Base-by-base conservation (phyloP, 1,140 invertebrate species). In the Trichonephila inaurata region DNA sequence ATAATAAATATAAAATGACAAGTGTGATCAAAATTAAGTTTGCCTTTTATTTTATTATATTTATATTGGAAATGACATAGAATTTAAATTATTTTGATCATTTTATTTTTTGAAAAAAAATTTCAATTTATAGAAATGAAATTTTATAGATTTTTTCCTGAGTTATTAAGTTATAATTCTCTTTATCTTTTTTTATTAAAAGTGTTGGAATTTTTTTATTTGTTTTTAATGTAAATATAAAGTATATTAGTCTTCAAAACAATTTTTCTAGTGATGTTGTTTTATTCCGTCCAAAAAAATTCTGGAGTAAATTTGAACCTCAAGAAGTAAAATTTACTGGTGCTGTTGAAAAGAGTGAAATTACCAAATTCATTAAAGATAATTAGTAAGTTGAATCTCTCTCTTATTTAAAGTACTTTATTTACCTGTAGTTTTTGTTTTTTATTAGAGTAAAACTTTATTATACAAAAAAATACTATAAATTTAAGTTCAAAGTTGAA, bases 251-350 rank as follows among this genome's bases (percentile, higher is more conserved):
- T 66, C 3, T 69, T 69, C 3, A 40, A 40, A 40, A 3, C 1
- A 40, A 40, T 2, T 69, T 95, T 96, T 97, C 95, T 96, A 99
- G 98, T 95, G 97, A 99, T 93, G 97, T 99, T 95, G 97, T 99
- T 40, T 96, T 99, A 14, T 99, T 97, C 96, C 97, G 98, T 95
- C 98, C 99, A 10, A 98, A 98, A 95, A 97, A 97, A 95, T 96
- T 99, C 87, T 97, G 97, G 72, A 99, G 98, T 96, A 99, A 99
- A 96, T 99, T 99, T 96, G 99, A 99, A 96, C 96, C 97, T 21
- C 96, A 97, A 89, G 96, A 96, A 86, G 96, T 98, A 82, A 97
- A 96, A 33, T 99, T 98, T 96, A 96, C 97, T 89, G 98, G 97
- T 81, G 95, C 95, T 95, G 96, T 97, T 58, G 96, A 97, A 60